These are phyloP conservation scores for Metopia argyrocephala DNA, from an alignment of 2,888 invertebrate genomes.

Conservation along the genomic window DNA sequence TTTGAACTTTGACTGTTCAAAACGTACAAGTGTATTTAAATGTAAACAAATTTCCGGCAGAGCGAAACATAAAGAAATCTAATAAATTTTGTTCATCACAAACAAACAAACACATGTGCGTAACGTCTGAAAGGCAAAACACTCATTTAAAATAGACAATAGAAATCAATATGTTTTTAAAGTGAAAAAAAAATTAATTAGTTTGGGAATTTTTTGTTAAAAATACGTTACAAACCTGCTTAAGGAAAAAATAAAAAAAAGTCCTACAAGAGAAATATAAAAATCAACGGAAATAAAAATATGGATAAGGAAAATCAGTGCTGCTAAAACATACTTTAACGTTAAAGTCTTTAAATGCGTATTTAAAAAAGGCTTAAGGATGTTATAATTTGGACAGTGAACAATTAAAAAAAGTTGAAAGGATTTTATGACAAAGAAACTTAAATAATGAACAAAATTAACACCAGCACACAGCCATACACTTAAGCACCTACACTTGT, in stretches of 20 bases:
- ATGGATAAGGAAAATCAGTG: conserved; percentile 22
- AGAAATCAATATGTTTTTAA: conserved; percentile 43
- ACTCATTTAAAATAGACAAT: neutral
- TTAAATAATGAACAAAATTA: conserved; percentile 36
- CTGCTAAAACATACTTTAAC: conserved; percentile 27
- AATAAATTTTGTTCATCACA: conserved; percentile 26
- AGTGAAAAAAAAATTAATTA: conserved; percentile 56
- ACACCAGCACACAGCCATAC: neutral
- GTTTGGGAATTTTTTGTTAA: conserved; percentile 67
- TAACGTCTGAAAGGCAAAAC: conserved; percentile 4
- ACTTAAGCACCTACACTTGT: neutral
- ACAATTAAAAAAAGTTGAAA: conserved; percentile 54
- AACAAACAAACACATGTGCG: conserved; percentile 32
- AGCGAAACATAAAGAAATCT: neutral
- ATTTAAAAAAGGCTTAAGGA: neutral
- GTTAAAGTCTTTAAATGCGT: neutral
- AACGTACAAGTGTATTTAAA: conserved; percentile 30
- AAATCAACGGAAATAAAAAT: conserved; percentile 28
- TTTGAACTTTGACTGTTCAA: neutral
- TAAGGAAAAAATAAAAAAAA: neutral
- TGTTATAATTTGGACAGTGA: conserved; percentile 37
- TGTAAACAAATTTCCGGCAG: conserved; percentile 33
- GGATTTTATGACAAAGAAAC: conserved; percentile 43
- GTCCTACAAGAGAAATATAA: conserved; percentile 7
- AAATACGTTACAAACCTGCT: conserved; percentile 67